Conservation (phyloP, 2,113 vertebrate genomes). For the Glaucidium brasilianum region DNA sequence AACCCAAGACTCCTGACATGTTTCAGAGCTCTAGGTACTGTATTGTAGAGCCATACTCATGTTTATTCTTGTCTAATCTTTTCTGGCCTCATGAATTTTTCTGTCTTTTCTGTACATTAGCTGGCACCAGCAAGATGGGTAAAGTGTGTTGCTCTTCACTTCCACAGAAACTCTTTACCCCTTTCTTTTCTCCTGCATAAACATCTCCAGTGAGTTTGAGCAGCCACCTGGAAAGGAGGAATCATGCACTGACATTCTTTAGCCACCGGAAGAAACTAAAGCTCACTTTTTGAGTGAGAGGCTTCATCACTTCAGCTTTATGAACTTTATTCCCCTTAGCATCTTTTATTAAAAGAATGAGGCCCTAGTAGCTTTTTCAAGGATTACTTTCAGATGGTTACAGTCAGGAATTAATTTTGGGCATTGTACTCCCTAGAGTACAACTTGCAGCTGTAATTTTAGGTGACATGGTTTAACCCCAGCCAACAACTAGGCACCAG, state of each 20-base stretch:
- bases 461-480: too few species aligned
- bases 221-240: neutral
- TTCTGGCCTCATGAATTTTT: neutral
- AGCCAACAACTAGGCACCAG: too few species aligned
- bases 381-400: neutral
- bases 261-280: neutral
- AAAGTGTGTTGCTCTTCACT: neutral
- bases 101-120: neutral
- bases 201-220: neutral
- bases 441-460: neutral
- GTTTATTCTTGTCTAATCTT: neutral
- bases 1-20: neutral
- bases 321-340: neutral
- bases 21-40: neutral
- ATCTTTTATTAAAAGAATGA: neutral
- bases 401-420: neutral
- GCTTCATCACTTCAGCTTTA: neutral
- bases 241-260: neutral
- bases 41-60: neutral
- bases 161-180: neutral
- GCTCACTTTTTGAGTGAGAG: neutral
- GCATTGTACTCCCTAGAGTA: neutral
- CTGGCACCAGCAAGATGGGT: neutral
- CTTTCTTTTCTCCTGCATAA: neutral
- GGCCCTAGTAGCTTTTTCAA: neutral